phyloP scores from a whole-genome alignment of 1,140 invertebrate genomes.

The Aplysia californica region DNA sequence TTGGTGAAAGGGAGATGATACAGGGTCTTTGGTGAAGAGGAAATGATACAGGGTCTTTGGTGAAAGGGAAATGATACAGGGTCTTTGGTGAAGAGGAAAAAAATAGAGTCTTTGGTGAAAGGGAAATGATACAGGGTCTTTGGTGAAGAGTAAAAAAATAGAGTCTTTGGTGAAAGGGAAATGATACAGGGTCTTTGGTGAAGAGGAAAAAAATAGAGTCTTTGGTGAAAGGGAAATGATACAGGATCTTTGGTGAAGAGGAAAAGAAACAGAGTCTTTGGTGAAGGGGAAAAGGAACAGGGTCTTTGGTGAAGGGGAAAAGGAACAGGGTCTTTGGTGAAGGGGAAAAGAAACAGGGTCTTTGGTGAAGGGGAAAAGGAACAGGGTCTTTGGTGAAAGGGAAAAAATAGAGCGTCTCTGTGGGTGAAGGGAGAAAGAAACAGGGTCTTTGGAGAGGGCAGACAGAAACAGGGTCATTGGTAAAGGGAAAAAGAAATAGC shows the following conservation, averaged over 20 bases:
- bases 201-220: not conserved
- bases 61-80: no score
- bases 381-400: not conserved
- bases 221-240: not conserved
- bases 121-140: not conserved
- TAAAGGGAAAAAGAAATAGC: not conserved
- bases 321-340: not conserved
- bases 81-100: no score
- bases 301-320: not conserved
- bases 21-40: no score
- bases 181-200: not conserved
- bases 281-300: not conserved
- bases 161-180: not conserved
- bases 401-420: not conserved
- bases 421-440: not conserved
- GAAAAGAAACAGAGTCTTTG: not conserved
- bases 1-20: no score
- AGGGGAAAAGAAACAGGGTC: not conserved
- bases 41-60: no score
- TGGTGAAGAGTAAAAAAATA: not conserved
- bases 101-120: no score
- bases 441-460: slow-evolving; percentile 4
- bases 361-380: not conserved
- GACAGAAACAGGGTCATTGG: not conserved
- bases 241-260: not conserved